Percentiles rank a stretch among this genome's conserved stretches.
phyloP scores from a whole-genome alignment of 1,140 invertebrate genomes.

The Drosophila elegans region DNA sequence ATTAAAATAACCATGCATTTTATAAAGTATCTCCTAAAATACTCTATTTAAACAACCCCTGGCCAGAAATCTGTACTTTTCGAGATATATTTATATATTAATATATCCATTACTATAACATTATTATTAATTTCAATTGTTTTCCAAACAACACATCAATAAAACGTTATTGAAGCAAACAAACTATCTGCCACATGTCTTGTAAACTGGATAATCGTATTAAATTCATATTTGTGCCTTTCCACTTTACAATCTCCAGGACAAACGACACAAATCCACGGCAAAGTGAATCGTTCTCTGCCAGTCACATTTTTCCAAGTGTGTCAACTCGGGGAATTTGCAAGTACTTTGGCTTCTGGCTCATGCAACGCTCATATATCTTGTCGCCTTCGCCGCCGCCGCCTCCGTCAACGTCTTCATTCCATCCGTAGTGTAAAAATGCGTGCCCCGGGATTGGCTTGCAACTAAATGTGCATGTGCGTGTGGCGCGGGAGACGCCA shows the following conservation, averaged over 20 bases:
- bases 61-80: too few relatives aligned
- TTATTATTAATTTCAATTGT: too few relatives aligned
- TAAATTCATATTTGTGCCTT: background rate
- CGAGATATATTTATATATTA: too few relatives aligned
- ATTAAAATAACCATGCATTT: too few relatives aligned
- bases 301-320: slow-evolving; percentile 1
- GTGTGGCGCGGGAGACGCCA: background rate
- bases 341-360: slow-evolving; percentile 18
- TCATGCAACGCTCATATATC: slow-evolving; percentile 59
- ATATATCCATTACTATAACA: too few relatives aligned
- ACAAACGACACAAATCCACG: slow-evolving; percentile 10
- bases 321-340: slow-evolving; percentile 2
- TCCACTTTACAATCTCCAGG: background rate
- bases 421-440: slow-evolving; percentile 28
- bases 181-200: too few relatives aligned
- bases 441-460: slow-evolving; percentile 12
- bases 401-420: slow-evolving; percentile 20
- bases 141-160: too few relatives aligned
- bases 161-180: too few relatives aligned
- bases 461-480: background rate
- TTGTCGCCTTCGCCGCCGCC: slow-evolving; percentile 17
- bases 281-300: background rate
- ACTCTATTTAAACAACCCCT: too few relatives aligned
- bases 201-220: too few relatives aligned
- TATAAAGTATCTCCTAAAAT: too few relatives aligned